Percentiles rank a stretch among this genome's conserved stretches.
Conservation (phyloP, 2,888 invertebrate species). For the Syrista parreyssii region DNA sequence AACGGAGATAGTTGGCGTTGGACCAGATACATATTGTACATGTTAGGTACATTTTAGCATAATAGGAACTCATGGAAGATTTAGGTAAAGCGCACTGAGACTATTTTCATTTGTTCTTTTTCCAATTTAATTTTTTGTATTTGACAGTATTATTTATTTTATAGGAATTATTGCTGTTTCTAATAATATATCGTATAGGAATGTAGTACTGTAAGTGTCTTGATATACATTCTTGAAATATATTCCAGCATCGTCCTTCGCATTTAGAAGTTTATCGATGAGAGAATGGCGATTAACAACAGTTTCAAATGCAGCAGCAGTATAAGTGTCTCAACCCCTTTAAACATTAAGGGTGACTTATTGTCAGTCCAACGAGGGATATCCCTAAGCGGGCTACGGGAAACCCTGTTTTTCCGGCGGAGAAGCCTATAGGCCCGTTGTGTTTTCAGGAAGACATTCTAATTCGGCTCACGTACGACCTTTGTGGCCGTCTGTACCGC, state of each 20-base stretch:
- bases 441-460: constrained; percentile 26
- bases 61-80: no score
- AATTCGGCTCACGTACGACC: constrained; percentile 11
- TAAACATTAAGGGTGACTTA: neutral
- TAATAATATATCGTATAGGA: neutral
- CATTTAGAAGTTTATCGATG: neutral
- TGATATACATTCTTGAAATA: no score
- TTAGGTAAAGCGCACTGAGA: no score
- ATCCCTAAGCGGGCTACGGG: neutral
- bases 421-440: constrained; percentile 5
- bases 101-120: neutral
- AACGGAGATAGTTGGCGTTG: neutral
- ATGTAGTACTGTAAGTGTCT: neutral
- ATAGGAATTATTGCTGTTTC: neutral
- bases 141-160: neutral
- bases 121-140: neutral
- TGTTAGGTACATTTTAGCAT: no score
- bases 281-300: neutral
- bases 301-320: neutral
- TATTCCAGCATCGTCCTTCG: no score
- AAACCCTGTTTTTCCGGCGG: neutral
- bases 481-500: constrained; percentile 15
- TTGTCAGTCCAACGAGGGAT: neutral
- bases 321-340: neutral
- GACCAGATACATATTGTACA: neutral